These are phyloP conservation scores for Polydrusus cervinus DNA, from an alignment of 2,888 invertebrate genomes.

Conservation along the genomic window DNA sequence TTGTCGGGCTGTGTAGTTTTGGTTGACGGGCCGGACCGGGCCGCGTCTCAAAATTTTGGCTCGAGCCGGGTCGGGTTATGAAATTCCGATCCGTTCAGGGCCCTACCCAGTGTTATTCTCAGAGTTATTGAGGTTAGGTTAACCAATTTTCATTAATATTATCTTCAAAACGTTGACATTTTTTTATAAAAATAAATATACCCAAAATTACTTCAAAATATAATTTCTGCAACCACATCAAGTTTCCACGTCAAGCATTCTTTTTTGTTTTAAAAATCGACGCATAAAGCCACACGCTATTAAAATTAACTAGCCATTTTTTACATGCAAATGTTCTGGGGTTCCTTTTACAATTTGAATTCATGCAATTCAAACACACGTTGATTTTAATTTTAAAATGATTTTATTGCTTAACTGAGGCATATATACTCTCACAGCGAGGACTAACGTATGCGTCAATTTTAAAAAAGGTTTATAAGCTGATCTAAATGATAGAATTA, in stretches of 20 bases:
- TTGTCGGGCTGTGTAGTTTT: too few relatives aligned
- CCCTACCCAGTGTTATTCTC: too few relatives aligned
- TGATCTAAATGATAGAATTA: background rate
- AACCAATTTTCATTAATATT: too few relatives aligned
- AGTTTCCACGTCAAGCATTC: background rate
- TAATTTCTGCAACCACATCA: too few relatives aligned
- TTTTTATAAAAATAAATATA: too few relatives aligned
- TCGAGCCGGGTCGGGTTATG: too few relatives aligned
- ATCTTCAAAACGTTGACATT: too few relatives aligned
- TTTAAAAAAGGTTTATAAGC: background rate
- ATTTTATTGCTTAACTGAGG: background rate
- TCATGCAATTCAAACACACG: slow-evolving; percentile 8
- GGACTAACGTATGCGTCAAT: background rate
- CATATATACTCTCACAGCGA: background rate
- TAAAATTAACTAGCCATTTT: slow-evolving; percentile 6
- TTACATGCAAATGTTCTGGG: slow-evolving; percentile 14
- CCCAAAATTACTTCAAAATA: too few relatives aligned
- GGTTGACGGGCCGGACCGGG: too few relatives aligned
- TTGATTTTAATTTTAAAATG: slow-evolving; percentile 20
- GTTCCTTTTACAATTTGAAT: slow-evolving; percentile 19
- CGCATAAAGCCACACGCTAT: background rate
- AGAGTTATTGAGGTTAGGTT: too few relatives aligned
- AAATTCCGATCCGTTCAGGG: too few relatives aligned
- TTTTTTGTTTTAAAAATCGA: background rate
- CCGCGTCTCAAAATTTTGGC: too few relatives aligned